Evolutionary conservation across 1,140 invertebrate genomes (phyloP), one percentile per base, ranked within the genome.

Genomic region (Heliconius congener): DNA sequence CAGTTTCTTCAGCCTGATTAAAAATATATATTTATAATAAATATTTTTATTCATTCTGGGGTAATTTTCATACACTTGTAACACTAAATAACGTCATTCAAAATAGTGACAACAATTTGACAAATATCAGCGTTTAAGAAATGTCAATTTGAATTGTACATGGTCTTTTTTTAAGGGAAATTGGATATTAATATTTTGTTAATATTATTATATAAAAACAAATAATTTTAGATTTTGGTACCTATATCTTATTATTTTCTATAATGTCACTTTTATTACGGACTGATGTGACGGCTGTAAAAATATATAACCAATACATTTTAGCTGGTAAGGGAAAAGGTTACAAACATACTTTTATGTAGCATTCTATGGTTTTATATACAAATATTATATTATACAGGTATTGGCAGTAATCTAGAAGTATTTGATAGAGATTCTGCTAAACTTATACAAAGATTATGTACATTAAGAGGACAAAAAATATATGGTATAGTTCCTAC

Each of bases 261-360:
- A 73, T 42, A 72, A 79, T 77, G 73, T 79, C 77, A 13, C 13
- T 77, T n/a, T 8, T 88, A 74, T 84, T 82, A 19, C 87, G 87
- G 37, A 91, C 90, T 19, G 92, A 93, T 82, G 90, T 93, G 9
- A 92, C 91, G 19, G 86, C 88, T 73, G 91, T 93, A 23, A 93
- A 91, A 81, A 80, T 92, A 42, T 86, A 82, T 50, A 71, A 84
- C 70, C 81, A 90, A 9, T 84, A 76, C 46, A 80, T 93, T 55
- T 77, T 93, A 57, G 84, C 88, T 76, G 92, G 91, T 91, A 79
- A 66, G 60, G 1, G 23, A 30, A 16, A 27, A 66, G 60, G 60
- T 66, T 66, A 66, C 5, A 30, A 66, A 66, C 11, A 13, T 66
- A n/a, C 3, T 72, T 42, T 19, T 9, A 9, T 19, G 18, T 37